A percentile compares a stretch with the other conserved stretches of the same genome.
Conservation (phyloP, 2,888 invertebrate genomes). For the Athalia circularis region DNA sequence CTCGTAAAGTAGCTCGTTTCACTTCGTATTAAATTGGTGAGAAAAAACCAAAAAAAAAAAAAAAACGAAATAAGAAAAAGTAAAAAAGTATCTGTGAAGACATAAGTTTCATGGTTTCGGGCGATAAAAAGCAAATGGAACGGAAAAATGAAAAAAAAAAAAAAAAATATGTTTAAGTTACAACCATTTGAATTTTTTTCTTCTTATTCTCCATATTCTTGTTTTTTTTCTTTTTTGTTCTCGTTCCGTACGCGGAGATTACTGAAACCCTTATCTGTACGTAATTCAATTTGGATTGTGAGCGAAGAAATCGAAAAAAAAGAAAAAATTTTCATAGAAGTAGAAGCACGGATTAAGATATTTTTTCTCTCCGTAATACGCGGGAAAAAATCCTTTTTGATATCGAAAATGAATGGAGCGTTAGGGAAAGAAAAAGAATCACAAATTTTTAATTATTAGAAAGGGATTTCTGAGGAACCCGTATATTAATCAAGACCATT, state of each 20-base stretch:
- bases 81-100: not conserved
- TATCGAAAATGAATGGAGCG: not conserved
- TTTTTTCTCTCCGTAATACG: not conserved
- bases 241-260: too few species aligned
- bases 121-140: not conserved
- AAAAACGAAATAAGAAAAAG: not conserved
- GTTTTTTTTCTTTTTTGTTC: too few species aligned
- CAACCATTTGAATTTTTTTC: not conserved
- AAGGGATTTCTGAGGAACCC: too few species aligned
- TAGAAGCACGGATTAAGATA: too few species aligned
- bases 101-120: constrained; percentile 17
- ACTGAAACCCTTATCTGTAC: too few species aligned
- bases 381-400: not conserved
- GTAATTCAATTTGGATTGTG: too few species aligned
- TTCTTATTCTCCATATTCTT: too few species aligned
- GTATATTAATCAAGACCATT: too few species aligned
- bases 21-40: too few species aligned
- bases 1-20: constrained; percentile 12
- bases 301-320: too few species aligned
- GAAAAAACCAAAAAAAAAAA: constrained; percentile 3
- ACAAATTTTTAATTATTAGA: not conserved
- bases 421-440: not conserved
- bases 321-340: too few species aligned
- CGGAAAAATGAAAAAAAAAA: not conserved
- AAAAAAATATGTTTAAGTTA: not conserved